A percentile compares a stretch with the other conserved stretches of the same genome.
These are phyloP conservation scores for Girardinichthys multiradiatus DNA, from an alignment of 2,113 vertebrate species.

Conservation along the genomic window DNA sequence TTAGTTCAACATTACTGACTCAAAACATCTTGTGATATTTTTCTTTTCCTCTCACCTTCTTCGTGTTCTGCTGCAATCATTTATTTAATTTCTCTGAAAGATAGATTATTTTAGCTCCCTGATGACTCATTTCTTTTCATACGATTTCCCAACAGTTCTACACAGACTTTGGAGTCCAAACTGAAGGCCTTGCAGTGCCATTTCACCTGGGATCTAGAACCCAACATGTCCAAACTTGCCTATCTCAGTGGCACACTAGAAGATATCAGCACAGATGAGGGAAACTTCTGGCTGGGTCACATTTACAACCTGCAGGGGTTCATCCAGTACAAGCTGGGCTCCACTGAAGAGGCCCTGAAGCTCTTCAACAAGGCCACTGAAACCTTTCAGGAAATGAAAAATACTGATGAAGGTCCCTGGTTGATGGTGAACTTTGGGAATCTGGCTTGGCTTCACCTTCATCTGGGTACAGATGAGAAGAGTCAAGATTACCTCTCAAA, in stretches of 20 bases:
- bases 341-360: neutral
- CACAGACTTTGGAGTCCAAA: conserved; percentile 12
- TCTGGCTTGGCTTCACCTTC: conserved; percentile 63
- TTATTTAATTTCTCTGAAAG: too few species aligned
- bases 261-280: conserved; percentile 35
- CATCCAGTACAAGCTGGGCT: conserved; percentile 29
- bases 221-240: neutral
- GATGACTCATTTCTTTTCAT: too few species aligned
- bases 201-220: conserved; percentile 54
- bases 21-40: too few species aligned
- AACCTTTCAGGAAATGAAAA: conserved; percentile 28
- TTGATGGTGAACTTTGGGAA: conserved; percentile 61
- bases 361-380: conserved; percentile 42
- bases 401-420: conserved; percentile 57
- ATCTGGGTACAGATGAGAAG: conserved; percentile 19
- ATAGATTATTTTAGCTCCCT: too few species aligned
- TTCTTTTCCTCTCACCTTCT: too few species aligned
- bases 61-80: too few species aligned
- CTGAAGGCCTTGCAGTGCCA: conserved; percentile 60
- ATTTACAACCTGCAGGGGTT: conserved; percentile 60
- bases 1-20: too few species aligned
- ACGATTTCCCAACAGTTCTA: conserved; percentile 28
- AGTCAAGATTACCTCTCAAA: conserved; percentile 46
- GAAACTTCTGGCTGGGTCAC: conserved; percentile 54
- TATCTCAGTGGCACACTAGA: conserved; percentile 5